These are phyloP conservation scores for Pipistrellus pygmaeus DNA, from an alignment of 2,797 vertebrate species.

Conservation along the genomic window DNA sequence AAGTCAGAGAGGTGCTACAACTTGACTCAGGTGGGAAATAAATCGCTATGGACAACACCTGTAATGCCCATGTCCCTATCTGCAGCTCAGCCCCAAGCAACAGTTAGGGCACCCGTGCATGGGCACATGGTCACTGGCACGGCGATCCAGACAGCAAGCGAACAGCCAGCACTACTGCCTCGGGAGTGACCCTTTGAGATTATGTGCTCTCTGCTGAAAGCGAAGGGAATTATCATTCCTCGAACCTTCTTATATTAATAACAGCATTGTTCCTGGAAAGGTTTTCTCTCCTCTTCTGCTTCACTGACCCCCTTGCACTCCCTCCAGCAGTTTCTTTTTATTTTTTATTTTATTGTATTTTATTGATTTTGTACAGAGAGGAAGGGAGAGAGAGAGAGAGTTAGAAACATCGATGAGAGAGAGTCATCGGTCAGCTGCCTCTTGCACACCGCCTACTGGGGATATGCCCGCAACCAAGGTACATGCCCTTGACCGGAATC, in stretches of 20 bases:
- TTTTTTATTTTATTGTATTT: too few species aligned
- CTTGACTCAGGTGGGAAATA: not conserved
- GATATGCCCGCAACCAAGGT: too few species aligned
- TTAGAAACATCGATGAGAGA: too few species aligned
- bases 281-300: not conserved
- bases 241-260: not conserved
- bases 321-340: not conserved
- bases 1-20: not conserved
- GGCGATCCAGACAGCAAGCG: not conserved
- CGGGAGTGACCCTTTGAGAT: accelerated
- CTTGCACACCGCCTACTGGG: too few species aligned
- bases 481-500: too few species aligned
- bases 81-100: not conserved
- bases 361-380: too few species aligned
- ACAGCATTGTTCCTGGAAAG: not conserved
- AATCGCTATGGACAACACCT: not conserved
- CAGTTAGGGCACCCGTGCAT: too few species aligned
- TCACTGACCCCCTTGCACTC: not conserved
- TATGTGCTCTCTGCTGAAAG: not conserved
- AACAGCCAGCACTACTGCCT: not conserved
- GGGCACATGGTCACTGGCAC: not conserved
- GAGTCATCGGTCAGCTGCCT: too few species aligned
- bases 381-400: too few species aligned
- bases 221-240: not conserved
- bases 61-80: too few species aligned